Conservation (phyloP, 2,888 invertebrate species). For the Drosophila lacicola region DNA sequence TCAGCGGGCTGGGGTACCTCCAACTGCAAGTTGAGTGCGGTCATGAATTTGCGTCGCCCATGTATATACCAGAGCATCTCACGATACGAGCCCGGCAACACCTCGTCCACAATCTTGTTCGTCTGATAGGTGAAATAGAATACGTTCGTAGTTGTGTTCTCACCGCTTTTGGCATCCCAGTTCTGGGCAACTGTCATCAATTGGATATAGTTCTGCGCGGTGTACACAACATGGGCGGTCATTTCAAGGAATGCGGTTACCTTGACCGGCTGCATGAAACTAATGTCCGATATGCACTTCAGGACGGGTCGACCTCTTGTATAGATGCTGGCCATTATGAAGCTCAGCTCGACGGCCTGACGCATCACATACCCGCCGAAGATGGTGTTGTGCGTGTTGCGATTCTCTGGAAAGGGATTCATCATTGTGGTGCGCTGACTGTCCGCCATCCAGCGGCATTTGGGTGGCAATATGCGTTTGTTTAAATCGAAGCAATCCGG, state of each 20-base stretch:
- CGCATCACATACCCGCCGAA: slow-evolving; percentile 94
- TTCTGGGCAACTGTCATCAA: slow-evolving; percentile 89
- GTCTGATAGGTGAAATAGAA: slow-evolving; percentile 89
- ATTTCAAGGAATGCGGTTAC: slow-evolving; percentile 90
- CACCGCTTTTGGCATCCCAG: slow-evolving; percentile 82
- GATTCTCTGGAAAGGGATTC: slow-evolving; percentile 88
- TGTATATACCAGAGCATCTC: slow-evolving; percentile 87
- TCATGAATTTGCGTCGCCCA: slow-evolving; percentile 85
- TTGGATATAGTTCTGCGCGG: slow-evolving; percentile 86
- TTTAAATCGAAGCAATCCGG: slow-evolving; percentile 85
- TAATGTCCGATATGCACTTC: slow-evolving; percentile 89
- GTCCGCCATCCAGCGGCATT: slow-evolving; percentile 88
- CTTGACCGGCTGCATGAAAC: slow-evolving; percentile 89
- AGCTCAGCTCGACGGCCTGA: slow-evolving; percentile 90
- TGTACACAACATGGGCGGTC: slow-evolving; percentile 88
- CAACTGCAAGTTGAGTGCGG: slow-evolving; percentile 67
- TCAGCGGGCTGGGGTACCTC: not conserved
- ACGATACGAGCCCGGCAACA: slow-evolving; percentile 88
- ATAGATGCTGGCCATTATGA: slow-evolving; percentile 88
- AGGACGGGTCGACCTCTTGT: slow-evolving; percentile 87
- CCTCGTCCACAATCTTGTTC: slow-evolving; percentile 85
- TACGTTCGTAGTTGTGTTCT: slow-evolving; percentile 87
- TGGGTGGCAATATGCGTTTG: slow-evolving; percentile 86
- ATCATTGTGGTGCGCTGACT: slow-evolving; percentile 87
- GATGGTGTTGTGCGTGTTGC: slow-evolving; percentile 90